Evolutionary conservation across 2,888 invertebrate species (phyloP), one percentile per base, ranked within the genome.

Genomic region (Lasioglossum pauxillum): DNA sequence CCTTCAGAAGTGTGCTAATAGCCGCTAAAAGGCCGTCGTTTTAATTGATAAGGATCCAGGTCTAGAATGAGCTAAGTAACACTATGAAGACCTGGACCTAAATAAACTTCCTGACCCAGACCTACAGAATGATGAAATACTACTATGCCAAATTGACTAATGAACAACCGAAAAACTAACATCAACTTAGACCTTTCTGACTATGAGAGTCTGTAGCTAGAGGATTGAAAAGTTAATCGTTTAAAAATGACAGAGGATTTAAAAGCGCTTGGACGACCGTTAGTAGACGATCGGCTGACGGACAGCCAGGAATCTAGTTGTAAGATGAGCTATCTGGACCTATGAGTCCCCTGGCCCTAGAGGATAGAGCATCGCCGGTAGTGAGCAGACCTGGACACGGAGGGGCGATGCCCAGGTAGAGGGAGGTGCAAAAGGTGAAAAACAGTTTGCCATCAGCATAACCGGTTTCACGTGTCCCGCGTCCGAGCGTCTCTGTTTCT

Each of bases 391-490:
- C 19, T 49, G 38, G 69, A 67, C 78, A 23, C 23, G 78, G 82
- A 79, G 87, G 79, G 83, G 77, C 82, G 85, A 84, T 46, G 74
- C 23, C 71, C 67, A 78, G 73, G 81, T 79, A 82, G 86, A 89
- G 89, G 90, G 90, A 91, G 91, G 89, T 90, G 93, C 91, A 93
- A 93, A 93, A 93, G 93, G 92, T 92, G 93, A 93, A 93, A 93
- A 93, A 93, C 93, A 91, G 90, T 93, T 93, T 91, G 91, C 89
- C 92, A 93, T 94, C 93, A 92, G 91, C 93, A 93, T 93, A 94
- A 94, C 93, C 93, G 93, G 93, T 94, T 94, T 89, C 88, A 76
- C 88, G 86, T 90, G 88, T 85, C 74, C 57, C 71, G 78, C 31
- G 76, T 23, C 87, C 73, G 82, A 57, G 88, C 84, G 87, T 88